A percentile compares a stretch with the other conserved stretches of the same genome.
These are phyloP conservation scores for Scortum barcoo DNA, from an alignment of 2,113 vertebrate genomes.

Conservation along the genomic window DNA sequence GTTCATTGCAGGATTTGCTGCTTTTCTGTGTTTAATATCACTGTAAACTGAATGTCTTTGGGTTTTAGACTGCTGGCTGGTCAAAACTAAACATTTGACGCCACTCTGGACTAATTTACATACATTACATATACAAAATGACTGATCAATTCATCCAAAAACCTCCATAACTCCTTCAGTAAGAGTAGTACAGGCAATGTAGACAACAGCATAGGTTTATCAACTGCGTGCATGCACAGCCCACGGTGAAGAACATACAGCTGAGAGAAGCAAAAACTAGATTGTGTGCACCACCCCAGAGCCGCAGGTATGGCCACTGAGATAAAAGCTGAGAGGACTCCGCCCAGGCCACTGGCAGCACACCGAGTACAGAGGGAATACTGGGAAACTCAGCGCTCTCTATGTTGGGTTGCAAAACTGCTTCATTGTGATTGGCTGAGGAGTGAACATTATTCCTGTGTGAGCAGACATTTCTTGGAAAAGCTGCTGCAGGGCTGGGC, in stretches of 20 bases:
- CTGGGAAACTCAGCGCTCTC: conserved; percentile 38
- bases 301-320: conserved; percentile 59
- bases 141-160: not conserved
- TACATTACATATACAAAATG: not conserved
- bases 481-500: conserved; percentile 21
- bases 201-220: conserved; percentile 3
- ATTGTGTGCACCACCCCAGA: conserved; percentile 52
- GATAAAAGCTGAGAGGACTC: conserved; percentile 69
- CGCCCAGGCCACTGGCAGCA: conserved; percentile 54
- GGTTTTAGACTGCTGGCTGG: not conserved
- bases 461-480: conserved; percentile 64
- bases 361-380: conserved; percentile 49
- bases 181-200: not conserved
- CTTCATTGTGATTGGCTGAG: conserved; percentile 30
- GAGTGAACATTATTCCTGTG: conserved; percentile 35
- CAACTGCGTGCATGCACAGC: not conserved
- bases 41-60: not conserved
- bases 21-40: not conserved
- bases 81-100: not conserved
- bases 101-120: not conserved
- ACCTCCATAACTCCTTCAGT: not conserved
- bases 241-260: not conserved
- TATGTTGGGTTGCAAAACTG: not conserved
- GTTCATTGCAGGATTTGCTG: not conserved
- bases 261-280: conserved; percentile 13